Evolutionary conservation across 2,888 invertebrate genomes (phyloP).

Genomic region (Machimus atricapillus): DNA sequence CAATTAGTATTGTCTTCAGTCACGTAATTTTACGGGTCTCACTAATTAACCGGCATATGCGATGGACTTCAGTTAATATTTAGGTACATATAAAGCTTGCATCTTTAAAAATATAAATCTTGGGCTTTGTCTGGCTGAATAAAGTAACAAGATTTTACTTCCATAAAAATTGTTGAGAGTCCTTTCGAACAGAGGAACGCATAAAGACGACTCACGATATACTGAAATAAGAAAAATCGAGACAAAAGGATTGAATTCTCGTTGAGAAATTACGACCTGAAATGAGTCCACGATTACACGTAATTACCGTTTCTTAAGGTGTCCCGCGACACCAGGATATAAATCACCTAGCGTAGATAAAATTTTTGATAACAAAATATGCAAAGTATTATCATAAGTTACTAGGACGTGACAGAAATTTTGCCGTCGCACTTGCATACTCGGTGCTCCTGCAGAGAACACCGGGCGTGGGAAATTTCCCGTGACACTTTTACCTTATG

Average conservation of each 20-base stretch:
- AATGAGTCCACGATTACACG: slow-evolving; percentile 42
- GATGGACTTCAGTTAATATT: background rate
- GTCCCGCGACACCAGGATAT: background rate
- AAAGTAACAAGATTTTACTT: background rate
- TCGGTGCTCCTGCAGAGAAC: background rate
- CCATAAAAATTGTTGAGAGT: background rate
- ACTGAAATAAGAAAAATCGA: background rate
- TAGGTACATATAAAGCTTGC: background rate
- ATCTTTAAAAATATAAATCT: background rate
- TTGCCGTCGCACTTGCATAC: slow-evolving; percentile 26
- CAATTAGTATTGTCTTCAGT: background rate
- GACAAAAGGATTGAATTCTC: background rate
- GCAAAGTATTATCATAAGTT: slow-evolving; percentile 48
- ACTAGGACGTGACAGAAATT: slow-evolving; percentile 45
- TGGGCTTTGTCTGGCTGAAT: background rate
- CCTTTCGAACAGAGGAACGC: background rate
- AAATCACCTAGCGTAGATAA: slow-evolving; percentile 45
- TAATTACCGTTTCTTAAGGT: slow-evolving; percentile 38
- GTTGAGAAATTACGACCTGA: background rate
- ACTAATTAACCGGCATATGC: background rate
- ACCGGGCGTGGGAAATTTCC: slow-evolving; percentile 14
- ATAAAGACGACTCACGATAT: background rate
- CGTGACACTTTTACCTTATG: slow-evolving; percentile 43
- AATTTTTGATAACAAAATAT: slow-evolving; percentile 47
- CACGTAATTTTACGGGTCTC: background rate